Evolutionary conservation across 2,113 vertebrate species (phyloP).

Genomic region (Myocastor coypus): DNA sequence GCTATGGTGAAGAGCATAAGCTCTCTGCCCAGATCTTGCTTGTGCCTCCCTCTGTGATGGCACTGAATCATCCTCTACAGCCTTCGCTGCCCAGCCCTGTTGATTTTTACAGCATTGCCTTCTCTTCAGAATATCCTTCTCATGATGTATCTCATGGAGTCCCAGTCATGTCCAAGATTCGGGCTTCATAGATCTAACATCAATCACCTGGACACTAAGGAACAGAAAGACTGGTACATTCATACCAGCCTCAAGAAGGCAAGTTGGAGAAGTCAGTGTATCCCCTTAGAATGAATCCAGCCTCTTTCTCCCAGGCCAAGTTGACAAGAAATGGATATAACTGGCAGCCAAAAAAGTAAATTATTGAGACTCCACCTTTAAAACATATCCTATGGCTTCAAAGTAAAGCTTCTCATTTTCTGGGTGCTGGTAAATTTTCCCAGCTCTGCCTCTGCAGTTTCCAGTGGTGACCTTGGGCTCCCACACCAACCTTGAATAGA

Average conservation of each 20-base stretch:
- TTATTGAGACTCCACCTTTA: constrained; percentile 80
- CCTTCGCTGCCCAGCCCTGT: not conserved
- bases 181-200: constrained; percentile 17
- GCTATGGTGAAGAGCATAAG: fast-evolving
- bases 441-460: constrained; percentile 84
- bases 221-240: constrained; percentile 28
- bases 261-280: constrained; percentile 52
- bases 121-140: constrained; percentile 37
- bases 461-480: constrained; percentile 83
- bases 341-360: constrained; percentile 75
- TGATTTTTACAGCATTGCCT: constrained; percentile 28
- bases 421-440: constrained; percentile 82
- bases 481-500: constrained; percentile 86
- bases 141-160: constrained; percentile 8
- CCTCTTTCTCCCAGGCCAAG: not conserved
- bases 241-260: constrained; percentile 46
- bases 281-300: constrained; percentile 45
- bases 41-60: fast-evolving
- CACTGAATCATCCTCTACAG: too few relatives aligned
- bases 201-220: constrained; percentile 58
- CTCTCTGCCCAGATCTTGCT: not conserved
- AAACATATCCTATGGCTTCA: constrained; percentile 82
- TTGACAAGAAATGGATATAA: constrained; percentile 78
- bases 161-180: constrained; percentile 27
- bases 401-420: constrained; percentile 86